phyloP scores from a whole-genome alignment of 2,888 invertebrate genomes.

The Syrista parreyssii region DNA sequence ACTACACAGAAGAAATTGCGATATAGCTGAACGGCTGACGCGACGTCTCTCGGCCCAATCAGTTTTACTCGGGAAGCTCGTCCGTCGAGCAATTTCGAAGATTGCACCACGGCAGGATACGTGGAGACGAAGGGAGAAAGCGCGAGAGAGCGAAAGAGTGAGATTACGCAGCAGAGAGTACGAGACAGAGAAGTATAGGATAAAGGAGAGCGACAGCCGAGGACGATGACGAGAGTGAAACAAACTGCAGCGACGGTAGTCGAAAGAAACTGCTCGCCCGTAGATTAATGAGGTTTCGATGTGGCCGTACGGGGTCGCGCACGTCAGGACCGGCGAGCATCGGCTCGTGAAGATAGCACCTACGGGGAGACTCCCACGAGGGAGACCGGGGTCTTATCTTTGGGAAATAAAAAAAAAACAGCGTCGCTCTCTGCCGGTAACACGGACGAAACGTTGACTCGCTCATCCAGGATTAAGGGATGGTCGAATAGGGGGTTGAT shows the following conservation, averaged over 20 bases:
- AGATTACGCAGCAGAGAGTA: neutral
- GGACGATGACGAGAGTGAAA: neutral
- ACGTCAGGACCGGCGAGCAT: conserved; percentile 21
- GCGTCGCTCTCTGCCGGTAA: neutral
- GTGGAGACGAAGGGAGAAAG: conserved; percentile 11
- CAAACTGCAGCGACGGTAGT: neutral
- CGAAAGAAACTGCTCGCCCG: conserved; percentile 12
- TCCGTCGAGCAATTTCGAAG: conserved; percentile 47
- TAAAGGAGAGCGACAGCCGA: neutral
- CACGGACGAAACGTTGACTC: neutral
- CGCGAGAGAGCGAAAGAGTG: conserved; percentile 17
- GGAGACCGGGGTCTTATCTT: neutral
- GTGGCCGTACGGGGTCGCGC: neutral
- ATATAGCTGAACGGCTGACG: conserved; percentile 42
- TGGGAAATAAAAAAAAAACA: neutral
- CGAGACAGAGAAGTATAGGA: neutral
- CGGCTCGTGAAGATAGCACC: conserved; percentile 19
- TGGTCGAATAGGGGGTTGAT: neutral
- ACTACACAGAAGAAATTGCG: conserved; percentile 31
- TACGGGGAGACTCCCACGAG: neutral
- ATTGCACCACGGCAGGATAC: conserved; percentile 37
- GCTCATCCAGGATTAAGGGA: neutral
- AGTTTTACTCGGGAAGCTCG: conserved; percentile 40
- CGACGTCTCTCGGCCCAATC: conserved; percentile 45
- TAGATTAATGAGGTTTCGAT: conserved; percentile 33